Base-by-base conservation (phyloP, 2,888 invertebrate genomes). In the Drosophila dives region DNA sequence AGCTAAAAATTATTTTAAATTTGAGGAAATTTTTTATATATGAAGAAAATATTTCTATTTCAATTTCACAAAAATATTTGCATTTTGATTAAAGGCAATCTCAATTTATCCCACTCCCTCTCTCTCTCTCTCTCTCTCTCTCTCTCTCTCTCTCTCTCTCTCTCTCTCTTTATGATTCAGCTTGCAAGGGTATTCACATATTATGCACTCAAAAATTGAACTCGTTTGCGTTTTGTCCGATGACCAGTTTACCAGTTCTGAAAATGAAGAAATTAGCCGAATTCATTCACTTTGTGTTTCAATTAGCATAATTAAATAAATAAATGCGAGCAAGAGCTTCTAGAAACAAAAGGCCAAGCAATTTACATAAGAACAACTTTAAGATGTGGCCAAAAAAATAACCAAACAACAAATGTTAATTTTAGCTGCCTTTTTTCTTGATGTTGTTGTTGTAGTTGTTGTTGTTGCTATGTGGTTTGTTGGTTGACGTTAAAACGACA, bases 321-420 rank as follows among this genome's bases (percentile, higher is more conserved):
- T 70, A 89, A 90, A 86, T 76, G 69, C 89, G 81, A 86, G 86
- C 88, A 77, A 66, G 66, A 51, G 53, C 70, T 50, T 33, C 45
- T 58, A 56, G 60, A 68, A 62, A 54, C 66, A 70, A 58, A 66
- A 61, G 59, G 59, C 8, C 10, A 40, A 42, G 4, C 34, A 64
- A 89, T 86, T 89, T 70, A 67, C 83, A 89, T 89, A 78, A 88
- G 83, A 86, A 90, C 89, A 85, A 87, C 90, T 87, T 89, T 87
- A 79, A 72, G 72, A 75, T 76, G 7, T 76, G 78, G 61, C 53
- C 68, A 70, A 55, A 40, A 45, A 20, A 33, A 42, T 20, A 32
- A 33, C 26, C 34, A 3, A 40, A 23, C 34, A 58, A n/a, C 32
- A 53, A 29, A 51, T 48, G 26, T 49, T 70, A 40, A 63, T 38